Percentiles rank a stretch among this genome's conserved stretches.
Evolutionary conservation across 1,140 invertebrate species (phyloP).

Genomic region (Plodia interpunctella): DNA sequence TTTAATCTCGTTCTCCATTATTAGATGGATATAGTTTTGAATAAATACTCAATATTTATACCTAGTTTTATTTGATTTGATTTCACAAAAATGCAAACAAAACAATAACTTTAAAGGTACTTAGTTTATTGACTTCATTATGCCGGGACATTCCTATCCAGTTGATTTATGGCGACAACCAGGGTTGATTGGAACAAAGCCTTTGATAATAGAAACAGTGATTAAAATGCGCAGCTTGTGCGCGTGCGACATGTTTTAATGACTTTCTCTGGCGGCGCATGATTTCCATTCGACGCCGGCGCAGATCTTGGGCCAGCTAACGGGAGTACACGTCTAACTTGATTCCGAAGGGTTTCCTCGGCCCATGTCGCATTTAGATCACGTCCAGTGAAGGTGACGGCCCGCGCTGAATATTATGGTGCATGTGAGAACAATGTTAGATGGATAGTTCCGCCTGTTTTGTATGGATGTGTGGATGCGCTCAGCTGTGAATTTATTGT

Average conservation of each 20-base stretch:
- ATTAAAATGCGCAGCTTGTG: constrained; percentile 52
- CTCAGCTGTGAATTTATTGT: not conserved
- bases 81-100: not conserved
- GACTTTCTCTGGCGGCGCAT: constrained; percentile 60
- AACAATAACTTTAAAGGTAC: not conserved
- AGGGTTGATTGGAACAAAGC: constrained; percentile 10
- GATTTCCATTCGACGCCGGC: constrained; percentile 41
- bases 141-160: not conserved
- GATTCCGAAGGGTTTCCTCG: constrained; percentile 26
- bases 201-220: constrained; percentile 32
- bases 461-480: not conserved
- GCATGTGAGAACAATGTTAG: constrained; percentile 8
- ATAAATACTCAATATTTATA: too few relatives aligned
- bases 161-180: not conserved
- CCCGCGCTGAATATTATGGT: constrained; percentile 23
- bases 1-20: too few relatives aligned
- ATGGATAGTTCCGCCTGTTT: constrained; percentile 12
- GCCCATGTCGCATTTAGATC: constrained; percentile 28
- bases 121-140: not conserved
- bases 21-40: too few relatives aligned
- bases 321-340: constrained; percentile 22
- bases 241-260: constrained; percentile 53
- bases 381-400: constrained; percentile 30
- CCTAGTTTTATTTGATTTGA: too few relatives aligned
- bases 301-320: constrained; percentile 37